These are phyloP conservation scores for Motacilla tschutschensis DNA, from an alignment of 2,113 vertebrate genomes.

Conservation along the genomic window DNA sequence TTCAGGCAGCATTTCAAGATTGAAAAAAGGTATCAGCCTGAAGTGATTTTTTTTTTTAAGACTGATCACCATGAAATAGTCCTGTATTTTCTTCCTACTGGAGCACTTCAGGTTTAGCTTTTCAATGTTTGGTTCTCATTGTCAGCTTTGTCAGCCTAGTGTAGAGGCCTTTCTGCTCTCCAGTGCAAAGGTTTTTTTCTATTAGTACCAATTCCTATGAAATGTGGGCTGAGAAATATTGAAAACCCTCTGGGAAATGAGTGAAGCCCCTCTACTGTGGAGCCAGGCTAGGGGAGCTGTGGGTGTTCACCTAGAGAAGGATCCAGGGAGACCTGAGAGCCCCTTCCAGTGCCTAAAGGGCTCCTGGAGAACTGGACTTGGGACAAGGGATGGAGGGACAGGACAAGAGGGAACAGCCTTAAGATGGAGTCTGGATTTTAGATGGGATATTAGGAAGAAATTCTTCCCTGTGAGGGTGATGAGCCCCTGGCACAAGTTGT, in stretches of 20 bases:
- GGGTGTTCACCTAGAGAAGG: not conserved
- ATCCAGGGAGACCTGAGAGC: not conserved
- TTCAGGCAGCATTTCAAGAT: not conserved
- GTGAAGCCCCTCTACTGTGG: not conserved
- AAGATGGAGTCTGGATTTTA: not conserved
- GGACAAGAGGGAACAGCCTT: not conserved
- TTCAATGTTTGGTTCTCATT: not conserved
- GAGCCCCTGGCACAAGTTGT: not conserved
- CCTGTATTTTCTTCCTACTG: not conserved
- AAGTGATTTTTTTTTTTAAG: not conserved
- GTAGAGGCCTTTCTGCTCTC: not conserved
- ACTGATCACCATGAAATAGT: not conserved
- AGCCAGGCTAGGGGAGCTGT: not conserved
- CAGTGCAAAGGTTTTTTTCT: not conserved
- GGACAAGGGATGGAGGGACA: not conserved
- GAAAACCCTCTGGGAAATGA: not conserved
- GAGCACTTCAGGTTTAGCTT: not conserved
- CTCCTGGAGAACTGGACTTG: not conserved
- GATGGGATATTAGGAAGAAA: not conserved
- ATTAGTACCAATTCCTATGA: not conserved
- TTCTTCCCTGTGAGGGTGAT: fast-evolving
- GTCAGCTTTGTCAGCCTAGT: not conserved
- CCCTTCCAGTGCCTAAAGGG: not conserved
- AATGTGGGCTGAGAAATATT: not conserved
- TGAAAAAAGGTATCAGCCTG: not conserved